Conservation (phyloP, 2,888 invertebrate genomes). For the Drosophila prolongata region DNA sequence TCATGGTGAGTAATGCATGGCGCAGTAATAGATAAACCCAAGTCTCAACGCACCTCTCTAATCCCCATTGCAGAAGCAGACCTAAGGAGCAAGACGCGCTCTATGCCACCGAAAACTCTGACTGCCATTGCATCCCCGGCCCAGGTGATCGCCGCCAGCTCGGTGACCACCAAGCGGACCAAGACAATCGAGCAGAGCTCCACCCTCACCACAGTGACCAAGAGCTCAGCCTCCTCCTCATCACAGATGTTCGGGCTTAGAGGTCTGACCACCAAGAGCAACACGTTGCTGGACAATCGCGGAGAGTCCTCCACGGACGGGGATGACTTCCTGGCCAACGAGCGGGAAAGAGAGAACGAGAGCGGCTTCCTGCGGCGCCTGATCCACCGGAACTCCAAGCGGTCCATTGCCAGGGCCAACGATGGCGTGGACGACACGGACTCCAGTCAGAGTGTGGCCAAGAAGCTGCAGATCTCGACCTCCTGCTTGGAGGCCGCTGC, state of each 20-base stretch:
- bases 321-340: conserved; percentile 51
- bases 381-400: conserved; percentile 89
- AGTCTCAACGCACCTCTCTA: not conserved
- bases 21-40: rapidly evolving
- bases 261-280: conserved; percentile 63
- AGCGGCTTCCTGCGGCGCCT: conserved; percentile 88
- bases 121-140: conserved; percentile 52
- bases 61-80: conserved; percentile 55
- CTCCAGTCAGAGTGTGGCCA: conserved; percentile 75
- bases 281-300: conserved; percentile 67
- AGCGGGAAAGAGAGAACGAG: conserved; percentile 84
- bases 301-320: conserved; percentile 71
- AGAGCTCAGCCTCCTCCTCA: conserved; percentile 22
- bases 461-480: conserved; percentile 76
- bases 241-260: conserved; percentile 63
- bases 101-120: conserved; percentile 81
- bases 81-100: conserved; percentile 81
- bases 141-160: conserved; percentile 24
- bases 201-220: conserved; percentile 16
- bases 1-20: conserved; percentile 37
- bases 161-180: conserved; percentile 36
- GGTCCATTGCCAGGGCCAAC: conserved; percentile 87
- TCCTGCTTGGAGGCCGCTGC: conserved; percentile 61
- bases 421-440: conserved; percentile 76
- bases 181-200: conserved; percentile 52